Percentiles rank a stretch among this genome's conserved stretches.
phyloP scores from a whole-genome alignment of 2,888 invertebrate genomes.

The Baccha elongata region DNA sequence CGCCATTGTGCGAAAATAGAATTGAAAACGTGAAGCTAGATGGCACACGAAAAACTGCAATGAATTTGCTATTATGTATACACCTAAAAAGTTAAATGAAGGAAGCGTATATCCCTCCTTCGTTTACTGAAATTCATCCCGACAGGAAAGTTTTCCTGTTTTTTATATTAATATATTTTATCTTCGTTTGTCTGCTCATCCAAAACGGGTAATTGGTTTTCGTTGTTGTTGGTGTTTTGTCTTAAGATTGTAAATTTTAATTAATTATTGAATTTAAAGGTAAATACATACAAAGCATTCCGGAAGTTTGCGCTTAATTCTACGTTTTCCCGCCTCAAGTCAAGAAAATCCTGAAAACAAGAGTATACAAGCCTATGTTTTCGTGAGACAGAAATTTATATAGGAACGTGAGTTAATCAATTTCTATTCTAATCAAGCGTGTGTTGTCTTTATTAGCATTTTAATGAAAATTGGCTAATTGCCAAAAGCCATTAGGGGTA shows the following conservation, averaged over 20 bases:
- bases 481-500: slow-evolving; percentile 27
- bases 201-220: slow-evolving; percentile 67
- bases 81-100: slow-evolving; percentile 52
- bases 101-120: background rate
- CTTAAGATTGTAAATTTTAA: slow-evolving; percentile 70
- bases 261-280: slow-evolving; percentile 71
- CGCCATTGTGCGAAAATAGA: slow-evolving; percentile 18
- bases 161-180: background rate
- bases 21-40: slow-evolving; percentile 11
- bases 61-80: slow-evolving; percentile 70
- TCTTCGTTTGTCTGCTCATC: slow-evolving; percentile 38
- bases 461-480: slow-evolving; percentile 72
- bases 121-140: slow-evolving; percentile 17
- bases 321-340: background rate
- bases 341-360: background rate
- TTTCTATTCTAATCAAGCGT: slow-evolving; percentile 69
- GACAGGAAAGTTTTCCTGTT: slow-evolving; percentile 50
- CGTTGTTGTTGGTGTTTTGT: slow-evolving; percentile 62
- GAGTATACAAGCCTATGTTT: slow-evolving; percentile 29
- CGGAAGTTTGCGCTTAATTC: slow-evolving; percentile 54
- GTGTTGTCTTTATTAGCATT: slow-evolving; percentile 72
- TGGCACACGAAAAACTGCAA: slow-evolving; percentile 59
- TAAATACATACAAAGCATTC: slow-evolving; percentile 33
- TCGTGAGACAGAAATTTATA: slow-evolving; percentile 7
- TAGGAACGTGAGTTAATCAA: slow-evolving; percentile 69